These are phyloP conservation scores for Gnathonemus longibarbis DNA, from an alignment of 2,113 vertebrate species.

Conservation along the genomic window DNA sequence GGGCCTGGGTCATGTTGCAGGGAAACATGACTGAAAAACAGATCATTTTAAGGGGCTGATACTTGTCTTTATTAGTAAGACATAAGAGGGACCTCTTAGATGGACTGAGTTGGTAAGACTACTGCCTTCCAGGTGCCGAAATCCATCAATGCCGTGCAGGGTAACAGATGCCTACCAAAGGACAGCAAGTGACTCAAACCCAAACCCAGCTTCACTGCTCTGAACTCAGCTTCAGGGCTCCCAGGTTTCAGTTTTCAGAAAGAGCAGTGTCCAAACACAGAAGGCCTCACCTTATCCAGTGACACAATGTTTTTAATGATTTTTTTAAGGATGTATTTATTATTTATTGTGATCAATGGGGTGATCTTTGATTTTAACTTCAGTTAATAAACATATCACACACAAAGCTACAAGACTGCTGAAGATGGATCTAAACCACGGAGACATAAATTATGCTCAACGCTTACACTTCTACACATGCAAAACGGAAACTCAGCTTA, in stretches of 20 bases:
- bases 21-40: background rate
- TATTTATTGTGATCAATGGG: background rate
- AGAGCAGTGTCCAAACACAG: background rate
- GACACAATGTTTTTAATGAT: background rate
- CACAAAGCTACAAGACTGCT: background rate
- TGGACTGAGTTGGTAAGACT: background rate
- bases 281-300: background rate
- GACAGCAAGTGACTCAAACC: background rate
- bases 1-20: background rate
- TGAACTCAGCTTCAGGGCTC: background rate
- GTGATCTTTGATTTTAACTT: background rate
- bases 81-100: background rate
- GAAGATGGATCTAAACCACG: background rate
- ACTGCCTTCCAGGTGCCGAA: background rate
- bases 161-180: background rate
- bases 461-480: background rate
- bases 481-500: slow-evolving; percentile 2
- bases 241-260: background rate
- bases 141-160: background rate
- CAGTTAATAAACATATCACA: background rate
- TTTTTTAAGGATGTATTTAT: background rate
- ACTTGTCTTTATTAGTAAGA: background rate
- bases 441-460: background rate
- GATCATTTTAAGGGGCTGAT: background rate
- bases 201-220: background rate